A percentile compares a stretch with the other conserved stretches of the same genome.
Conservation (phyloP, 2,888 invertebrate genomes). For the Clanis bilineata region DNA sequence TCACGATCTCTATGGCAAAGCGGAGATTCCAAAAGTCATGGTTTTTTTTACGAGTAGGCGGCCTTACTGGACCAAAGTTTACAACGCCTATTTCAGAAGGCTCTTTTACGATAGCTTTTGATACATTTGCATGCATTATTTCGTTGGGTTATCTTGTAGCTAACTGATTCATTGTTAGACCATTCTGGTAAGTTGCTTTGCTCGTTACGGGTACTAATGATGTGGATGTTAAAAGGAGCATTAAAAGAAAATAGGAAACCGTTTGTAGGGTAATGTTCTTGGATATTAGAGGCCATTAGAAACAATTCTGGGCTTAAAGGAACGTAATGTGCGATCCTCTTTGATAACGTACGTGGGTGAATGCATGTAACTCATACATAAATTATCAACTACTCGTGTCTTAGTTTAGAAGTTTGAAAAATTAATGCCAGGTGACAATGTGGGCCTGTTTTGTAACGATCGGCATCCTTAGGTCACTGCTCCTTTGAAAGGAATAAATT, state of each 20-base stretch:
- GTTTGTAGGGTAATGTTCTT: constrained; percentile 5
- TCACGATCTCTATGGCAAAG: constrained; percentile 11
- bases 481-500: background rate
- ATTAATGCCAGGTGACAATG: background rate
- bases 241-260: constrained; percentile 11
- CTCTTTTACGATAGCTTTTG: no score
- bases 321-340: background rate
- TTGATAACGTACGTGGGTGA: background rate
- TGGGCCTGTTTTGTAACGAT: background rate
- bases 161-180: constrained; percentile 7
- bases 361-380: background rate
- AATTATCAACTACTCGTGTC: background rate
- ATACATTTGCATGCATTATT: background rate
- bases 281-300: background rate
- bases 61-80: background rate
- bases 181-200: constrained; percentile 6
- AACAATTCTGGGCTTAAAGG: constrained; percentile 4
- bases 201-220: background rate
- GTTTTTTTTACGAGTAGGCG: constrained; percentile 14
- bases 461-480: background rate
- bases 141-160: constrained; percentile 1
- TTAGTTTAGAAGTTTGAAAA: background rate
- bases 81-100: background rate
- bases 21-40: constrained; percentile 14
- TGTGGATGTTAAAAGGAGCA: constrained; percentile 1